These are phyloP conservation scores for Cyanocitta stelleri DNA, from an alignment of 2,113 vertebrate species.

Conservation along the genomic window DNA sequence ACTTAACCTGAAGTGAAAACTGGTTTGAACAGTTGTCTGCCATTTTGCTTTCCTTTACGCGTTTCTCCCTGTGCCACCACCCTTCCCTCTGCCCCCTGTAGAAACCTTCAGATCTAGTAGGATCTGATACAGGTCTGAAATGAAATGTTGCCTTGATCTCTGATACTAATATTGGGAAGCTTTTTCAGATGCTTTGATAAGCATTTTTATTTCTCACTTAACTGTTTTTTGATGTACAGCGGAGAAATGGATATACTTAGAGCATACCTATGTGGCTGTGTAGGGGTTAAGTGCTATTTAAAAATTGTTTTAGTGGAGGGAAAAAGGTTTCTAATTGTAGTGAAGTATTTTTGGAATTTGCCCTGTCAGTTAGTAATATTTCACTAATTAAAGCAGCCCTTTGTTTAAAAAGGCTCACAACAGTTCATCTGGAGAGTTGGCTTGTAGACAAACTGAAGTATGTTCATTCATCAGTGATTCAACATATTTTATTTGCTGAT, in stretches of 20 bases:
- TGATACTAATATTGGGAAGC: neutral
- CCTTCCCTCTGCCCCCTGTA: neutral
- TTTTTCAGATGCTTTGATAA: neutral
- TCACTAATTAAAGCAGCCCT: slow-evolving; percentile 48
- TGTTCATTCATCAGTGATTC: slow-evolving; percentile 12
- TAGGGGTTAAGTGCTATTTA: slow-evolving; percentile 30
- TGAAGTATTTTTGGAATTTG: slow-evolving; percentile 60
- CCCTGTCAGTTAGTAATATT: slow-evolving; percentile 48
- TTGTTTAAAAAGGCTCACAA: slow-evolving; percentile 46
- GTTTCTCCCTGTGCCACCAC: fast-evolving
- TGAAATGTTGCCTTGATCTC: neutral
- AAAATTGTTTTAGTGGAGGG: neutral
- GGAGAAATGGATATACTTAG: neutral
- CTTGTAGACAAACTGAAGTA: slow-evolving; percentile 19
- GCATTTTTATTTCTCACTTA: neutral
- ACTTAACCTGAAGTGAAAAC: neutral
- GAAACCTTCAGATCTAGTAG: neutral
- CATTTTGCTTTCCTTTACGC: neutral
- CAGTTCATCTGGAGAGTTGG: slow-evolving; percentile 1
- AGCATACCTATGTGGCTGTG: neutral
- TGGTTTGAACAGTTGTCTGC: neutral
- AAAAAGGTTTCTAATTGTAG: neutral
- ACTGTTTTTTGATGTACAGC: neutral
- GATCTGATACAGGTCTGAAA: neutral
- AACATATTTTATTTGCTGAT: neutral